Conservation (phyloP, 2,113 vertebrate species). For the Nothobranchius furzeri region DNA sequence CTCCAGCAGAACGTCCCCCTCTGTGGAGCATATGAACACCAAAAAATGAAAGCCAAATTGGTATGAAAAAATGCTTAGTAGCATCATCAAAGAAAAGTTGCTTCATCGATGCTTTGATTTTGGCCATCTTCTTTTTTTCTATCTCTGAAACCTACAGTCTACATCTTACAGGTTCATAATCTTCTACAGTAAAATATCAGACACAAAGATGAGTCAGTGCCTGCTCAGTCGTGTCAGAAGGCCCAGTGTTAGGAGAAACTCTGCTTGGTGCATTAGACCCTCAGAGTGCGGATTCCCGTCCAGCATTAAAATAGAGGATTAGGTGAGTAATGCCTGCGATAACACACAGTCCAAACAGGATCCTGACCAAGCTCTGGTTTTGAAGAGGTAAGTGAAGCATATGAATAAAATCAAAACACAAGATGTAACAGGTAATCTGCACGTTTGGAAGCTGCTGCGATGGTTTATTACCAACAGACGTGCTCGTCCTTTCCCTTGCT, state of each 20-base stretch:
- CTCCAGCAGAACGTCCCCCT: background rate
- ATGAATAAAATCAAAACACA: conserved; percentile 6
- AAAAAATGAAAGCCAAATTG: background rate
- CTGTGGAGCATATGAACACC: background rate
- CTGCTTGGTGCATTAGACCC: conserved; percentile 48
- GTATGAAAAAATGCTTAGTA: background rate
- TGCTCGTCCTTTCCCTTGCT: background rate
- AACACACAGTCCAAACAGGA: conserved; percentile 53
- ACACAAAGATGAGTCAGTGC: conserved; percentile 20
- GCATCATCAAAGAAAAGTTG: background rate
- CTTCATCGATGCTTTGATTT: background rate
- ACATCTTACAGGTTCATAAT: background rate
- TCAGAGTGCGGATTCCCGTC: conserved; percentile 53
- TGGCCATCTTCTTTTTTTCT: background rate
- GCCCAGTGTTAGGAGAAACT: conserved; percentile 46
- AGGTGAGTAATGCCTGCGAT: conserved; percentile 47
- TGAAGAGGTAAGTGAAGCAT: conserved; percentile 21
- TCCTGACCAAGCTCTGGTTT: conserved; percentile 30
- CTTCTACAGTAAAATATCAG: background rate
- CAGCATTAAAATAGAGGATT: conserved; percentile 59
- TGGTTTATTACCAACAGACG: background rate
- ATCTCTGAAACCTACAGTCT: background rate
- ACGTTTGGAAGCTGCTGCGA: too few species aligned
- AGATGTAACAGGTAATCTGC: too few species aligned
- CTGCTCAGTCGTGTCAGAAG: conserved; percentile 49